phyloP scores from a whole-genome alignment of 1,140 invertebrate species.

The Holotrichia oblita region DNA sequence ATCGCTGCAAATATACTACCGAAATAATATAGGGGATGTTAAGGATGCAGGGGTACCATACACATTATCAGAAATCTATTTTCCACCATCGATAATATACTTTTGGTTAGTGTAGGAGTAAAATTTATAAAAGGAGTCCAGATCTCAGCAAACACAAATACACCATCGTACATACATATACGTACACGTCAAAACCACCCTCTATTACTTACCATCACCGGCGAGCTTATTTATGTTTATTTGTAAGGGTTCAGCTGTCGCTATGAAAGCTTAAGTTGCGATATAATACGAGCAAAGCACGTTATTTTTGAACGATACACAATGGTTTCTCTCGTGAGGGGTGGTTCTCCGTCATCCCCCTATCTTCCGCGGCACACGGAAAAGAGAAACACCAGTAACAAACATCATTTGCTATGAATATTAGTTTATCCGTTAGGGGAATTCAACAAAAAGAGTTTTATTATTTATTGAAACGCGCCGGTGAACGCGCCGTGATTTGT shows the following conservation, averaged over 20 bases:
- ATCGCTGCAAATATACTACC: too few relatives aligned
- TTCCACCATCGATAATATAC: too few relatives aligned
- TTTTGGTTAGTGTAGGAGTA: neutral
- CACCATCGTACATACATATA: neutral
- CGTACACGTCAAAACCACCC: constrained; percentile 28
- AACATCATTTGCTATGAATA: constrained; percentile 39
- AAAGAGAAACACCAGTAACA: constrained; percentile 32
- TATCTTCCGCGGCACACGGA: constrained; percentile 16
- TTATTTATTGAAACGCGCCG: constrained; percentile 25
- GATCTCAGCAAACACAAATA: neutral
- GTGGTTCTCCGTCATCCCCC: constrained; percentile 16
- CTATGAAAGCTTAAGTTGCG: constrained; percentile 37
- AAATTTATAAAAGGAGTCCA: neutral
- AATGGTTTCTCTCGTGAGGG: constrained; percentile 25
- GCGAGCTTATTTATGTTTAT: constrained; percentile 41
- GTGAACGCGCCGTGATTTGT: constrained; percentile 5
- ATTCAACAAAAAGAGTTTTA: constrained; percentile 32
- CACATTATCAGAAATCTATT: too few relatives aligned
- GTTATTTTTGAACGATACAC: constrained; percentile 38
- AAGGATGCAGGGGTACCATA: too few relatives aligned
- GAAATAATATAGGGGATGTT: too few relatives aligned
- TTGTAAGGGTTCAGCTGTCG: constrained; percentile 39
- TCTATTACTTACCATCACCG: constrained; percentile 37
- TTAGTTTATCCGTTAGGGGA: constrained; percentile 37
- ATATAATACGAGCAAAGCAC: constrained; percentile 38